Conservation (phyloP, 2,797 vertebrate genomes). For the Choloepus didactylus region DNA sequence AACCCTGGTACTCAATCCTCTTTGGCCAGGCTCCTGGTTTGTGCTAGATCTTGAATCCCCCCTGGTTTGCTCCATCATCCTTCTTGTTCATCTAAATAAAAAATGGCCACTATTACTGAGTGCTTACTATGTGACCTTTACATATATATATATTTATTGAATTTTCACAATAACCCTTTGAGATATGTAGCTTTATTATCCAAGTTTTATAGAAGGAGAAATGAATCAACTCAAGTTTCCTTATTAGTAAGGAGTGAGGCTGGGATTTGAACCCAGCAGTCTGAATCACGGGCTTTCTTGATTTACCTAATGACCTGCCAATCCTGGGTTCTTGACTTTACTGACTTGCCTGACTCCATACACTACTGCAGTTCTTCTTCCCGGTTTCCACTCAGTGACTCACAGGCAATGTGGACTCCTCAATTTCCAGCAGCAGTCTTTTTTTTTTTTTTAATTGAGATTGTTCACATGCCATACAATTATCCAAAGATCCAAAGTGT, state of each 20-base stretch:
- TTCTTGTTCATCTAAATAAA: neutral
- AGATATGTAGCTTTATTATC: neutral
- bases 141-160: neutral
- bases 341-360: neutral
- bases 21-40: neutral
- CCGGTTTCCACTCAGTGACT: neutral
- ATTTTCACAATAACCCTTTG: constrained; percentile 3
- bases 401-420: neutral
- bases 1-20: neutral
- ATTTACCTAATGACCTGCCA: neutral
- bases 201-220: constrained; percentile 27
- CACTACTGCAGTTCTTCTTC: neutral
- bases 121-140: neutral
- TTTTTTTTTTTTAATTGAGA: neutral
- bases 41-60: neutral
- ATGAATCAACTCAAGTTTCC: neutral
- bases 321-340: neutral
- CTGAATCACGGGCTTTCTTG: neutral
- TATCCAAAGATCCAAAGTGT: too few relatives aligned
- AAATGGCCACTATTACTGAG: neutral
- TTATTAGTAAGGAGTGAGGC: neutral
- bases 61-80: neutral
- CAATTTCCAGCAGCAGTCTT: neutral
- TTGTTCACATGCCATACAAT: too few relatives aligned
- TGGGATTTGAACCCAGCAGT: neutral